Evolutionary conservation across 2,797 vertebrate genomes (phyloP).

Genomic region (Macroramphosus scolopax): DNA sequence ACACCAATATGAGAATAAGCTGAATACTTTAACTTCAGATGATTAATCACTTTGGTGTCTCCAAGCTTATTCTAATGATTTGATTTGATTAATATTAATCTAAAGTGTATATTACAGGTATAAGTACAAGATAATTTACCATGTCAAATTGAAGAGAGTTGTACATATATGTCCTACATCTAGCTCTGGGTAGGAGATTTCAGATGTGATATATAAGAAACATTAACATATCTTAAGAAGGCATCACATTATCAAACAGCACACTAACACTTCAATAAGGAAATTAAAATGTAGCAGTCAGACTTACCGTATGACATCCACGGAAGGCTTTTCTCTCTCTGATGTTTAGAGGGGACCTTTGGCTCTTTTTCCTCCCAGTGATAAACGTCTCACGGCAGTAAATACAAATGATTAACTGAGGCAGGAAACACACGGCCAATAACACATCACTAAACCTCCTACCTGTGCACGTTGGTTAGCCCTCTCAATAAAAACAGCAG

Average conservation of each 20-base stretch:
- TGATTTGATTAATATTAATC: not conserved
- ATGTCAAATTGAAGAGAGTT: not conserved
- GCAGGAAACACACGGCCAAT: conserved; percentile 15
- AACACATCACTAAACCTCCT: conserved; percentile 14
- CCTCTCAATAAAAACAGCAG: too few relatives aligned
- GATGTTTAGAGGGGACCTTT: conserved; percentile 72
- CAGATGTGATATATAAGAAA: not conserved
- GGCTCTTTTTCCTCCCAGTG: conserved; percentile 45
- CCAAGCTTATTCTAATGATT: not conserved
- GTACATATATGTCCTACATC: too few relatives aligned
- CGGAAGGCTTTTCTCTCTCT: conserved; percentile 31
- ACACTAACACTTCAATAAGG: not conserved
- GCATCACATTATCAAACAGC: too few relatives aligned
- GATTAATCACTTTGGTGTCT: too few relatives aligned
- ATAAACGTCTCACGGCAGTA: conserved; percentile 61
- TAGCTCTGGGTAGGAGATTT: too few relatives aligned
- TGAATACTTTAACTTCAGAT: too few relatives aligned
- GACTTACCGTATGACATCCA: conserved; percentile 51
- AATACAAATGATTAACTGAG: conserved; percentile 80
- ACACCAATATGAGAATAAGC: too few relatives aligned
- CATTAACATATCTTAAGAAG: too few relatives aligned
- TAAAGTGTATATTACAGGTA: not conserved
- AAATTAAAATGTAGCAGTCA: conserved; percentile 17
- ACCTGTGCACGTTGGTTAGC: not conserved
- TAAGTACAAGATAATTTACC: not conserved